A percentile compares a stretch with the other conserved stretches of the same genome.
phyloP scores from a whole-genome alignment of 2,888 invertebrate species.

The Epicampocera succincta region DNA sequence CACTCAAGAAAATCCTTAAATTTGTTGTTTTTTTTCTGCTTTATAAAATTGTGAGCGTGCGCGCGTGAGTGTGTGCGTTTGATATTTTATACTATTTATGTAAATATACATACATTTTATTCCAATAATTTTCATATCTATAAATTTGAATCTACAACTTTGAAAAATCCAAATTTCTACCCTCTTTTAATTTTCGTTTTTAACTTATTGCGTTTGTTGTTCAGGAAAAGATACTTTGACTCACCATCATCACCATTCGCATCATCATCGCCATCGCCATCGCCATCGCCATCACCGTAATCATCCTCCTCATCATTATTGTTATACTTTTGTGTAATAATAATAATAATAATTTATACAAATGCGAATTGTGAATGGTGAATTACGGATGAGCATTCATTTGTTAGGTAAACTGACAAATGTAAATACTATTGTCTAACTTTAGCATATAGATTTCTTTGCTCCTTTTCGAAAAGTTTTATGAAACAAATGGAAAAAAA shows the following conservation, averaged over 20 bases:
- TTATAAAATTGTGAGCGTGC: slow-evolving; percentile 70
- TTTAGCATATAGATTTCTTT: slow-evolving; percentile 58
- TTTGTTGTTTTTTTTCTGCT: slow-evolving; percentile 8
- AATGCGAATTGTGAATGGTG: slow-evolving; percentile 51
- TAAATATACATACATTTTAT: too few species aligned
- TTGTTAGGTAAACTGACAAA: slow-evolving; percentile 63
- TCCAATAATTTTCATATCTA: slow-evolving; percentile 51
- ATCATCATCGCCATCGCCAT: slow-evolving; percentile 3
- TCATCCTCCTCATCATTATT: slow-evolving; percentile 11
- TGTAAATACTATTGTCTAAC: slow-evolving; percentile 67
- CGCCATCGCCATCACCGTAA: slow-evolving; percentile 2
- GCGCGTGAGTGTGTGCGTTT: slow-evolving; percentile 42
- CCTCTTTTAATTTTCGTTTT: slow-evolving; percentile 30
- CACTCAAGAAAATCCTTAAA: slow-evolving; percentile 45
- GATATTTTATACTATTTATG: slow-evolving; percentile 20
- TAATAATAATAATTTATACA: slow-evolving; percentile 53
- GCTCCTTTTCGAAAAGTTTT: slow-evolving; percentile 14
- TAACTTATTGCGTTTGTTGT: neutral
- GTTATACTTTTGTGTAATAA: slow-evolving; percentile 6
- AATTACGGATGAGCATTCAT: slow-evolving; percentile 37
- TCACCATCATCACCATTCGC: neutral
- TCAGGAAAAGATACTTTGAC: slow-evolving; percentile 45
- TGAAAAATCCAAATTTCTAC: slow-evolving; percentile 55
- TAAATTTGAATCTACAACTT: slow-evolving; percentile 66
- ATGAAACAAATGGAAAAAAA: neutral